These are phyloP conservation scores for Protonibea diacanthus DNA, from an alignment of 2,797 vertebrate species.

Conservation along the genomic window DNA sequence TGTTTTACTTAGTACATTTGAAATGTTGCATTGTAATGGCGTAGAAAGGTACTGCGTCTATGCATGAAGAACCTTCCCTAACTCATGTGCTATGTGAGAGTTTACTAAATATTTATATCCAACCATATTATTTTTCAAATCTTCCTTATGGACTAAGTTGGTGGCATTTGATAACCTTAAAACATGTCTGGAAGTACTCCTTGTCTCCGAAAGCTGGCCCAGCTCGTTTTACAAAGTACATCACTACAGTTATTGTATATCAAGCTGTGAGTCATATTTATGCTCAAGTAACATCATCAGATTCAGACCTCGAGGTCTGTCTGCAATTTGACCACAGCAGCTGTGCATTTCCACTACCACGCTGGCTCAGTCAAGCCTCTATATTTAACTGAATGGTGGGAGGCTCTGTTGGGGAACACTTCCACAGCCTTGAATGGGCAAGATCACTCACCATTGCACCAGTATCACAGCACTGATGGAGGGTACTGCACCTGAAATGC, in stretches of 20 bases:
- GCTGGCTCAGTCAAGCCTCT: conserved; percentile 49
- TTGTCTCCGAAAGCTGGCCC: conserved; percentile 19
- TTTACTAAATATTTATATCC: background rate
- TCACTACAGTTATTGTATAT: conserved; percentile 57
- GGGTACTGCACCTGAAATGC: conserved; percentile 14
- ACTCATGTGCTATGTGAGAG: background rate
- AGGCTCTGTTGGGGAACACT: conserved; percentile 25
- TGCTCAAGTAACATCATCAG: conserved; percentile 51
- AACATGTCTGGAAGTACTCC: conserved; percentile 14
- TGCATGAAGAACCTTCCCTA: background rate
- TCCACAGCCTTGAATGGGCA: conserved; percentile 74
- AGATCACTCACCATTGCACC: conserved; percentile 18
- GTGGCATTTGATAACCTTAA: conserved; percentile 31
- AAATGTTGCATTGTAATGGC: background rate
- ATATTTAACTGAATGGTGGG: conserved; percentile 72
- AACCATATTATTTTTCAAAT: background rate
- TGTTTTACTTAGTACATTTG: background rate
- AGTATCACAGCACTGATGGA: background rate
- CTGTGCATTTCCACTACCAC: conserved; percentile 55
- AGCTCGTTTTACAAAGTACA: conserved; percentile 34
- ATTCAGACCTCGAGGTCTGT: conserved; percentile 20
- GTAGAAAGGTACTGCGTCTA: background rate
- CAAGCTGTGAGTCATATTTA: conserved; percentile 26
- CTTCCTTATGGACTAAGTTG: background rate
- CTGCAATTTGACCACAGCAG: conserved; percentile 54